Base-by-base conservation (phyloP, 2,797 vertebrate genomes). In the Arrhamphus sclerolepis region DNA sequence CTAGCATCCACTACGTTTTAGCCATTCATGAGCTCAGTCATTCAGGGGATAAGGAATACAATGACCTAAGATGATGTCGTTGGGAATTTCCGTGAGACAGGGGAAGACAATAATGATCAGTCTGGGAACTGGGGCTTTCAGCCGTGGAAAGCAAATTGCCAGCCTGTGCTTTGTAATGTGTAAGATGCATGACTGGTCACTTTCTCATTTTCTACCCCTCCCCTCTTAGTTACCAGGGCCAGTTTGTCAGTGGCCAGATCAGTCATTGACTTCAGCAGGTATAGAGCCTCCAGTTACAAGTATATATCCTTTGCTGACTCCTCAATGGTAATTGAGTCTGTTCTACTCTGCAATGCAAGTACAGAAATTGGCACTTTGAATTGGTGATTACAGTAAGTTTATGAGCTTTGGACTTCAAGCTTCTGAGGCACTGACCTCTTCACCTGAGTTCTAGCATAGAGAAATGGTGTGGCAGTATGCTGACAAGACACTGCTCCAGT, bases 401-500 rank as follows among this genome's bases (percentile, higher is more conserved):
- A 29, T 59, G 51, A 85, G 83, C 80, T 80, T 82, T 82, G 78
- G 53, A n/a, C n/a, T n/a, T n/a, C n/a, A n/a, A 72, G 70, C 82
- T 74, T 84, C 70, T 41, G 57, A 70, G 61, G 75, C 72, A 38
- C 64, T 74, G 70, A 65, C 82, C 80, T 62, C 75, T 65, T 70
- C 75, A 78, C 79, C 81, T 85, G 74, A 77, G 67, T 62, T 68
- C 6, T 34, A 78, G 68, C 77, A 66, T 59, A 66, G 70, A 81
- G 68, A 89, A 84, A 66, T 41, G 56, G 56, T 38, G 62, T 86
- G 87, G 82, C 87, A 91, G 82, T 81, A 84, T 85, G 86, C 88
- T 90, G 87, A 88, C 80, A 86, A 84, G 87, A 84, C 86, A 68
- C 70, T 82, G 84, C 81, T 87, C 84, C 80, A 83, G 80, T 83